These are phyloP conservation scores for Campylomormyrus numenius DNA, from an alignment of 2,113 vertebrate species.

Conservation along the genomic window DNA sequence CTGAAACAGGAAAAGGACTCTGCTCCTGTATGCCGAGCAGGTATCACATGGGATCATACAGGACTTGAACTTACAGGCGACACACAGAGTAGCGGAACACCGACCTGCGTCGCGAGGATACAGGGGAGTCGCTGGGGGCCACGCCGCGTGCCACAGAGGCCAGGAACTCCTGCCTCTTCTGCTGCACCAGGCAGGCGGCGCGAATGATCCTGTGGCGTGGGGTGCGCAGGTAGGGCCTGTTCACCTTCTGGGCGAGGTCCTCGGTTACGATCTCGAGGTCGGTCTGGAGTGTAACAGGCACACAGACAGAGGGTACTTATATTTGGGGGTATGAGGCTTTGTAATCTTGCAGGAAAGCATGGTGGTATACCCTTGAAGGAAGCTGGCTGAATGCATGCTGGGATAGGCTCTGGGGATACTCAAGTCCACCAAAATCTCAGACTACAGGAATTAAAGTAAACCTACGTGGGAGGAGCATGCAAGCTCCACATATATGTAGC, in stretches of 20 bases:
- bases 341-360: not conserved
- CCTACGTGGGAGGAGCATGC: not conserved
- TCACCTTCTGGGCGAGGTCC: slow-evolving; percentile 97
- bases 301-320: not conserved
- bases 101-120: slow-evolving; percentile 88
- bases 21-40: not conserved
- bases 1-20: not conserved
- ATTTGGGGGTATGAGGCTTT: not conserved
- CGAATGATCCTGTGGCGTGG: slow-evolving; percentile 96
- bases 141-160: slow-evolving; percentile 92
- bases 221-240: slow-evolving; percentile 93
- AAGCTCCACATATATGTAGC: not conserved
- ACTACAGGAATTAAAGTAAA: not conserved
- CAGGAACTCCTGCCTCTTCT: slow-evolving; percentile 94
- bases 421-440: not conserved
- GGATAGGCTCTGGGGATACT: not conserved
- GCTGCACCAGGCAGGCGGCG: slow-evolving; percentile 89
- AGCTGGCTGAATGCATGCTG: not conserved
- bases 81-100: not conserved
- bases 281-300: slow-evolving; percentile 59
- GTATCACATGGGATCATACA: not conserved
- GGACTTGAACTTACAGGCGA: not conserved
- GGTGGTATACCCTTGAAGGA: not conserved
- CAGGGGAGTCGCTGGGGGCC: slow-evolving; percentile 92
- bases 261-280: slow-evolving; percentile 98